Conservation (phyloP, 1,140 invertebrate species). For the Holotrichia oblita region DNA sequence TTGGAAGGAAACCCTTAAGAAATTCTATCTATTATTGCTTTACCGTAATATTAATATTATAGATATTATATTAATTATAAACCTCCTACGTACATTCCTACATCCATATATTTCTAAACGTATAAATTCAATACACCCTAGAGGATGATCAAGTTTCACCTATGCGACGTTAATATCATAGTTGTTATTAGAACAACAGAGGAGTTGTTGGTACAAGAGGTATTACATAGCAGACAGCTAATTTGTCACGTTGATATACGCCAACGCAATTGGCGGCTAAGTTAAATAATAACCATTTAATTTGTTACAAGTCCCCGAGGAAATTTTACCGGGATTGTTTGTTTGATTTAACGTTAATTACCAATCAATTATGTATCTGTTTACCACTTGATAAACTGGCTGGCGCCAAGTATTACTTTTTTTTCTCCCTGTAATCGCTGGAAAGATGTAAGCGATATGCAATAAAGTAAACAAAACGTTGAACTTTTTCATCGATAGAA, state of each 20-base stretch:
- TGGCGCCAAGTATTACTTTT: background rate
- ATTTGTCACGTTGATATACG: background rate
- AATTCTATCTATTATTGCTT: too few relatives aligned
- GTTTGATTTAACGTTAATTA: slow-evolving; percentile 2
- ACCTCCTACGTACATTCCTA: too few relatives aligned
- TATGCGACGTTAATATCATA: background rate
- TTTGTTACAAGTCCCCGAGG: slow-evolving; percentile 11
- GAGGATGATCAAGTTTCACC: too few relatives aligned
- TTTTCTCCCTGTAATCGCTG: background rate
- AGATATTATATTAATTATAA: too few relatives aligned
- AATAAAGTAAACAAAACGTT: background rate
- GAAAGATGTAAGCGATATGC: background rate
- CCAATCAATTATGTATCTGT: slow-evolving; percentile 6
- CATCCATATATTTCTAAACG: too few relatives aligned
- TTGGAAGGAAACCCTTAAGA: too few relatives aligned
- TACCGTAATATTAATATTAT: too few relatives aligned
- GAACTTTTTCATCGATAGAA: background rate
- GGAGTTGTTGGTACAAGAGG: background rate
- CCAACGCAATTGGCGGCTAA: background rate
- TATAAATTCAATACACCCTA: too few relatives aligned
- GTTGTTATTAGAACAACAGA: background rate
- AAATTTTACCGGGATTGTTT: slow-evolving; percentile 1
- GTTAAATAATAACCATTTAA: slow-evolving; percentile 14
- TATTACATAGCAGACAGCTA: background rate
- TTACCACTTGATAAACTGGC: background rate